Conservation (phyloP, 2,888 invertebrate genomes). For the Synergus gifuensis region DNA sequence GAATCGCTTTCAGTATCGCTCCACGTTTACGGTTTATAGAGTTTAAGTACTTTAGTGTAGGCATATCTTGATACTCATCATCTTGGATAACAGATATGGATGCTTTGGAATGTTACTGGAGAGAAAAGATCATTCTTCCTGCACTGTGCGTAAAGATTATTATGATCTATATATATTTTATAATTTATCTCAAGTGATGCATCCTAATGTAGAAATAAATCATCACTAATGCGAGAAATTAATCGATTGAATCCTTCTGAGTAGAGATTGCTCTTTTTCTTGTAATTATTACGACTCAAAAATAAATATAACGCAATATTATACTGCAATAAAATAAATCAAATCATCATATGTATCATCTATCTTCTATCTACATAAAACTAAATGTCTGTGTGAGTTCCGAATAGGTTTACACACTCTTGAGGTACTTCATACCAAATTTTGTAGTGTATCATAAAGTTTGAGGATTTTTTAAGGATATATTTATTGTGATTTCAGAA, state of each 20-base stretch:
- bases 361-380: no score
- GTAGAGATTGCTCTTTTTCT: no score
- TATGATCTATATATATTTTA: neutral
- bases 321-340: no score
- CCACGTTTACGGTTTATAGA: neutral
- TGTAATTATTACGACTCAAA: no score
- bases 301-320: no score
- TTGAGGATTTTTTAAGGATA: no score
- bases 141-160: neutral
- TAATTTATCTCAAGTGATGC: neutral
- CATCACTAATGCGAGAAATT: neutral
- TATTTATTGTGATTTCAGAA: no score
- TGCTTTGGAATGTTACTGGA: neutral
- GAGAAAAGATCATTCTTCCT: neutral
- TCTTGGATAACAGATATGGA: neutral
- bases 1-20: neutral
- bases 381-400: no score
- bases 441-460: no score
- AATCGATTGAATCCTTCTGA: neutral
- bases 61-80: slow-evolving; percentile 3
- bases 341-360: no score
- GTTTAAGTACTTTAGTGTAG: slow-evolving; percentile 1
- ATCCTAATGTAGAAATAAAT: neutral
- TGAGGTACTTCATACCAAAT: no score
- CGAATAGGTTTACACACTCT: no score